Evolutionary conservation across 2,888 invertebrate species (phyloP).

Genomic region (Troides oblongomaculatus): DNA sequence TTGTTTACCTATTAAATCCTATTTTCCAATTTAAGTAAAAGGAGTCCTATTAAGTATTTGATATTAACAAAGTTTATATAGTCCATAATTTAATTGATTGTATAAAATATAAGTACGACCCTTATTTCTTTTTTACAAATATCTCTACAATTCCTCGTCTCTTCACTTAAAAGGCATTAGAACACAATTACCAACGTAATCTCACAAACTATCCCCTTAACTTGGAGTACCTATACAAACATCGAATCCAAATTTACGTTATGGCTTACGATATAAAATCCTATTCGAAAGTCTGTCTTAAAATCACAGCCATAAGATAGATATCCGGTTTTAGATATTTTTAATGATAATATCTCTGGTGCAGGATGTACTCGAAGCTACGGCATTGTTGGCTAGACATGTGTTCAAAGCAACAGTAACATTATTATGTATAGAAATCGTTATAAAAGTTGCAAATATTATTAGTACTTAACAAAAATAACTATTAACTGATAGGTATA

Average conservation of each 20-base stretch:
- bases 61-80: too few relatives aligned
- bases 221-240: slow-evolving; percentile 65
- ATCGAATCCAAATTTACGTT: slow-evolving; percentile 33
- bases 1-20: too few relatives aligned
- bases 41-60: too few relatives aligned
- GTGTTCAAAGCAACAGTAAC: slow-evolving; percentile 33
- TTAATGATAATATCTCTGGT: slow-evolving; percentile 39
- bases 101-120: neutral
- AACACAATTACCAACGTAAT: slow-evolving; percentile 71
- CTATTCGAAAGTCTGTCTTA: slow-evolving; percentile 41
- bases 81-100: too few relatives aligned
- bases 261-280: slow-evolving; percentile 27
- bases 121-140: slow-evolving; percentile 14
- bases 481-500: too few relatives aligned
- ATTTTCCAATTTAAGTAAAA: too few relatives aligned
- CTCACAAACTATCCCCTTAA: slow-evolving; percentile 65
- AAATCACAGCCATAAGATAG: neutral
- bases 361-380: slow-evolving; percentile 59
- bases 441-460: slow-evolving; percentile 3
- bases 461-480: neutral
- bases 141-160: slow-evolving; percentile 37
- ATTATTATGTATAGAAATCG: slow-evolving; percentile 9
- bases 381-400: slow-evolving; percentile 65
- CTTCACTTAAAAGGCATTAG: slow-evolving; percentile 61
- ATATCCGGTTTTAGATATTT: slow-evolving; percentile 25